Evolutionary conservation across 2,113 vertebrate species (phyloP).

Genomic region (Corydoras sp.): DNA sequence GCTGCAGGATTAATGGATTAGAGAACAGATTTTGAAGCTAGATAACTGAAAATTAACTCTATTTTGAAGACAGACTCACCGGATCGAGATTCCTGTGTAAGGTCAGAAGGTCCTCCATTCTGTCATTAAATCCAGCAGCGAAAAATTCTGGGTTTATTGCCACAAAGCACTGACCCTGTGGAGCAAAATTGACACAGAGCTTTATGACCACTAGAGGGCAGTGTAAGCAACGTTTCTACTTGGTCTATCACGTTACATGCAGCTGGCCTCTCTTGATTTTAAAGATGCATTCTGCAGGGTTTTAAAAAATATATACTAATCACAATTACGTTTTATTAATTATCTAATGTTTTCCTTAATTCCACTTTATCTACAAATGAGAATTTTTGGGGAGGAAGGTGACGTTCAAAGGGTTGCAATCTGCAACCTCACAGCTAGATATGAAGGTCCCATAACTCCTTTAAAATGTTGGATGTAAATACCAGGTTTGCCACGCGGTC

Average conservation of each 20-base stretch:
- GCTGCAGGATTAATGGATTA: neutral
- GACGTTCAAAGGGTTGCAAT: too few species aligned
- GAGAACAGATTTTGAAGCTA: neutral
- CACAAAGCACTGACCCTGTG: constrained; percentile 71
- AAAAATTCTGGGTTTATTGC: constrained; percentile 69
- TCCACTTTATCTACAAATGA: too few species aligned
- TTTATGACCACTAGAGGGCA: constrained; percentile 15
- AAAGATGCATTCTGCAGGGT: too few species aligned
- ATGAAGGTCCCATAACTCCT: too few species aligned
- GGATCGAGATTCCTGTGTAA: constrained; percentile 60
- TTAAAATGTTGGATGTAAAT: constrained; percentile 25
- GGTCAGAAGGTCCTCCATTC: constrained; percentile 66
- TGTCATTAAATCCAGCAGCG: constrained; percentile 61
- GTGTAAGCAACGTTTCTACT: constrained; percentile 1
- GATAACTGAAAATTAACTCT: neutral
- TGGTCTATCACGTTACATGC: too few species aligned
- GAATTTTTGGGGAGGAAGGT: too few species aligned
- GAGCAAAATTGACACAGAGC: neutral
- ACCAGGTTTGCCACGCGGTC: constrained; percentile 65
- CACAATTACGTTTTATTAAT: too few species aligned
- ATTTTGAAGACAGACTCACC: constrained; percentile 49
- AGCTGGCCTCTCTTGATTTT: too few species aligned
- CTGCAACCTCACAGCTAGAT: too few species aligned
- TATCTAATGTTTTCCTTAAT: too few species aligned
- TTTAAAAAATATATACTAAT: too few species aligned